Conservation (phyloP, 2,888 invertebrate genomes). For the Pseudolycoriella hygida region DNA sequence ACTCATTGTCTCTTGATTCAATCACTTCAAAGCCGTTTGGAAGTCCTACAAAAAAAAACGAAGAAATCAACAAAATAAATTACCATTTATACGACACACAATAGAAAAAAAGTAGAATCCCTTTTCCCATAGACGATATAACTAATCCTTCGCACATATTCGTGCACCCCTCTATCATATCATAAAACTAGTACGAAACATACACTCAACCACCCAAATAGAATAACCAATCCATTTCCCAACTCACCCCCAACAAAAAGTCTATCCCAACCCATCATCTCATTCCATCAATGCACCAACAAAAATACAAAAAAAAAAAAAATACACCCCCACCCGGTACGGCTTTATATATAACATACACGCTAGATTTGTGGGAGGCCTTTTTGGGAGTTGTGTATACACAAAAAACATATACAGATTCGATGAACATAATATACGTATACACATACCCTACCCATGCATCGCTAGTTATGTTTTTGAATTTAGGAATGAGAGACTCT, state of each 20-base stretch:
- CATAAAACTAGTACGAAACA: background rate
- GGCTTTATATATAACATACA: slow-evolving; percentile 1
- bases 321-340: background rate
- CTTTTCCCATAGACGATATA: slow-evolving; percentile 1
- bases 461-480: slow-evolving; percentile 3
- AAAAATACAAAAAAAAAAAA: background rate
- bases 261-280: background rate
- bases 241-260: background rate
- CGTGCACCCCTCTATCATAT: background rate
- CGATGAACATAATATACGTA: too few relatives aligned
- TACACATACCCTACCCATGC: background rate
- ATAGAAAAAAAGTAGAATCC: slow-evolving; percentile 2
- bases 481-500: background rate
- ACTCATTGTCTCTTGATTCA: too few relatives aligned
- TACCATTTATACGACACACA: background rate
- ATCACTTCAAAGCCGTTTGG: too few relatives aligned
- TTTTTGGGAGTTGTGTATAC: slow-evolving; percentile 2
- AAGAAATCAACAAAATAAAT: background rate
- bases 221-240: background rate
- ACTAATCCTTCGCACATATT: slow-evolving; percentile 2
- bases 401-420: background rate
- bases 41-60: slow-evolving; percentile 3
- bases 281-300: background rate
- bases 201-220: too few relatives aligned
- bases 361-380: slow-evolving; percentile 1